These are phyloP conservation scores for Spodoptera litura DNA, from an alignment of 1,140 invertebrate species.

Conservation along the genomic window DNA sequence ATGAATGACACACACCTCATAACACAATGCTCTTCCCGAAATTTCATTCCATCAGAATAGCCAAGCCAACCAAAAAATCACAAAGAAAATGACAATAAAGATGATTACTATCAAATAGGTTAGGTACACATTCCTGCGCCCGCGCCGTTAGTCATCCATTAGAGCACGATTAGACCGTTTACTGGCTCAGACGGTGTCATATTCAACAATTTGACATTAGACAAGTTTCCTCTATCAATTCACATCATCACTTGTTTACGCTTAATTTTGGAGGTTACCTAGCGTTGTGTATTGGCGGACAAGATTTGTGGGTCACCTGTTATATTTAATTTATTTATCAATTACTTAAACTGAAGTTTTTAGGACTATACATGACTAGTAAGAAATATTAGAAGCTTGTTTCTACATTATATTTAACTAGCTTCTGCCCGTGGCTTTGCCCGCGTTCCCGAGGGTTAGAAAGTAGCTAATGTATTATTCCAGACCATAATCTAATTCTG, in stretches of 20 bases:
- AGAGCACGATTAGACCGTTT: conserved; percentile 32
- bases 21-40: too few relatives aligned
- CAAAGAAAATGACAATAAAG: not conserved
- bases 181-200: conserved; percentile 39
- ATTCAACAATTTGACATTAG: conserved; percentile 51
- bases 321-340: not conserved
- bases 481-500: too few relatives aligned
- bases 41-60: too few relatives aligned
- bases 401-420: too few relatives aligned
- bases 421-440: too few relatives aligned
- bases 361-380: too few relatives aligned
- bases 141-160: conserved; percentile 44
- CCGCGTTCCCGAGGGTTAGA: too few relatives aligned
- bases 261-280: conserved; percentile 57
- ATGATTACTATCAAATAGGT: conserved; percentile 17
- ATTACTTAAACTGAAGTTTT: not conserved
- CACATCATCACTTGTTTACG: conserved; percentile 57
- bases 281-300: conserved; percentile 41
- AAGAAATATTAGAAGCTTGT: too few relatives aligned
- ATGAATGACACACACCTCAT: too few relatives aligned
- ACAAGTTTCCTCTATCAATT: conserved; percentile 58
- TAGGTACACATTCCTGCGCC: not conserved
- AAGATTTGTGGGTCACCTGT: not conserved
- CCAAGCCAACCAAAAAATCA: too few relatives aligned
- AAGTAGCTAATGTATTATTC: too few relatives aligned